Percentiles rank a stretch among this genome's conserved stretches.
phyloP scores from a whole-genome alignment of 2,797 vertebrate genomes.

The Cetoscarus ocellatus region DNA sequence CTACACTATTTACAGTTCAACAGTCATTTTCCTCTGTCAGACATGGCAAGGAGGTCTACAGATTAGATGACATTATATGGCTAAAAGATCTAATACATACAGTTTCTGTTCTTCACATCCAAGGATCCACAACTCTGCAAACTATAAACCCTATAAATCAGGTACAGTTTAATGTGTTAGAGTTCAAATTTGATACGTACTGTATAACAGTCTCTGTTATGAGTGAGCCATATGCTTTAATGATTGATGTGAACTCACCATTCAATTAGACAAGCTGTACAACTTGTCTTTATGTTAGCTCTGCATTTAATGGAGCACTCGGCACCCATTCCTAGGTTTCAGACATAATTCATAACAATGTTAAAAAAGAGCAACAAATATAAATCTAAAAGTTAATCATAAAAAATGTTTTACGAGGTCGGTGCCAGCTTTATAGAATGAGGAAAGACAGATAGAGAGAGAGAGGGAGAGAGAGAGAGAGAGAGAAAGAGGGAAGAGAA shows the following conservation, averaged over 20 bases:
- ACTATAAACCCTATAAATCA: slow-evolving; percentile 23
- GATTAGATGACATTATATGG: slow-evolving; percentile 81
- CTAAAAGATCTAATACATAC: slow-evolving; percentile 80
- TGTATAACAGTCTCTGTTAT: slow-evolving; percentile 47
- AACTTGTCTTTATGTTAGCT: slow-evolving; percentile 36
- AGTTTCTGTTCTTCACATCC: slow-evolving; percentile 68
- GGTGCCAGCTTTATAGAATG: slow-evolving; percentile 56
- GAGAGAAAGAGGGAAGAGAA: slow-evolving; percentile 4
- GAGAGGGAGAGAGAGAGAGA: neutral
- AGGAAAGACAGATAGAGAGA: slow-evolving; percentile 6
- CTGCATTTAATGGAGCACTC: slow-evolving; percentile 61
- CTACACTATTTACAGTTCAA: slow-evolving; percentile 83
- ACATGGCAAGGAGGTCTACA: slow-evolving; percentile 81
- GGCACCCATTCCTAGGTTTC: slow-evolving; percentile 78
- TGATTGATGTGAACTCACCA: slow-evolving; percentile 19
- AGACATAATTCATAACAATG: neutral
- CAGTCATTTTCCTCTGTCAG: slow-evolving; percentile 83
- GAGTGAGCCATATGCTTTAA: slow-evolving; percentile 17
- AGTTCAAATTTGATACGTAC: slow-evolving; percentile 34
- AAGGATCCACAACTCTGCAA: slow-evolving; percentile 58
- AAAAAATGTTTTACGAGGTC: slow-evolving; percentile 58
- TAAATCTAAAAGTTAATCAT: slow-evolving; percentile 19
- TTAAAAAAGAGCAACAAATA: slow-evolving; percentile 14
- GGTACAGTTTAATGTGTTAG: slow-evolving; percentile 6
- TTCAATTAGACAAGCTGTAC: slow-evolving; percentile 13